Base-by-base conservation (phyloP, 2,888 invertebrate genomes). In the Sinotaia quadrata region DNA sequence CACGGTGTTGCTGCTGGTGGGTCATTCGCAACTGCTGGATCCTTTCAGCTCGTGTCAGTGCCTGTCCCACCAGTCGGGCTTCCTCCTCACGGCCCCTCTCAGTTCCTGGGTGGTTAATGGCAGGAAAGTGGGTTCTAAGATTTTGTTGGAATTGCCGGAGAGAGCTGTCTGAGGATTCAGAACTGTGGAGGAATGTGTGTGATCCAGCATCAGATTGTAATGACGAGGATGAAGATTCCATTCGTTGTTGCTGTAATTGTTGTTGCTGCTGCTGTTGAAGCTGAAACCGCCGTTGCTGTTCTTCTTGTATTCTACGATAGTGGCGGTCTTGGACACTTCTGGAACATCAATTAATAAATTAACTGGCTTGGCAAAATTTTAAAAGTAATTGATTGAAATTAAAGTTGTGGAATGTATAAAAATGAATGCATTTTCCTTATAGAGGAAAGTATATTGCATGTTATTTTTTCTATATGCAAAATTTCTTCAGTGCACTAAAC, bases 1-100 rank as follows among this genome's bases (percentile, higher is more conserved):
- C 91, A 24, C 89, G 89, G 82, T 92, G 91, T 52, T 90, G 86
- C 49, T 91, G 89, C 79, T 92, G 91, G 76, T 91, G 91, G 75
- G 90, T 88, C 2, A 88, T 86, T 37, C 91, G 80, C 68, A 91
- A 80, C 73, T 90, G 89, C 76, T 90, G 90, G 69, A 91, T 90
- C 68, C 89, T 84, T 73, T 90, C 90, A 10, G 87, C 85, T 33
- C 84, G 76, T 7, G 75, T 70, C 67, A 75, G 67, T 15, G 75
- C 73, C 52, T 62, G 54, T 12, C 52, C 47, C 21, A 56, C 36
- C 24, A 37, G 58, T n/a, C 31, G 31, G 18, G 59, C 67, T 4
- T 49, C 41, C 2, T 61, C 67, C 12, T 56, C 51, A 33, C 49
- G 37, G 29, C 57, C 58, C 31, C 59, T 34, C 21, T 41, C 58